phyloP scores from a whole-genome alignment of 2,888 invertebrate genomes.

The Hydriomena furcata region DNA sequence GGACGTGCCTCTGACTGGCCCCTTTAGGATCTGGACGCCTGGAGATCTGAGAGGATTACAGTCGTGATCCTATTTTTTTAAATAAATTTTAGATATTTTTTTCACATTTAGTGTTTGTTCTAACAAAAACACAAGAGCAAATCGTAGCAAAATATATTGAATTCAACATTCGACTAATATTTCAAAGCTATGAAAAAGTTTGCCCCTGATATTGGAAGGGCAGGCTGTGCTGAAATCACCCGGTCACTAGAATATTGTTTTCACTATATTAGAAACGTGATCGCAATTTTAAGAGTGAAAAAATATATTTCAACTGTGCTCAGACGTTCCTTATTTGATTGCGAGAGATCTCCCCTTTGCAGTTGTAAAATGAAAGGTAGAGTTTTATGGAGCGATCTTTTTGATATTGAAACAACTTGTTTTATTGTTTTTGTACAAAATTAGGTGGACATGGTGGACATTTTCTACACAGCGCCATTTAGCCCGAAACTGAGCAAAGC shows the following conservation, averaged over 20 bases:
- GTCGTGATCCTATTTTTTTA: no score
- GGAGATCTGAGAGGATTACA: no score
- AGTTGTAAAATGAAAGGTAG: constrained; percentile 58
- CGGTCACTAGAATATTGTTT: constrained; percentile 85
- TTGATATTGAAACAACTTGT: constrained; percentile 16
- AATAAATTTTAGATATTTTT: no score
- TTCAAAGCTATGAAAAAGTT: constrained; percentile 70
- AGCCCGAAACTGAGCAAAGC: no score
- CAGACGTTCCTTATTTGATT: constrained; percentile 78
- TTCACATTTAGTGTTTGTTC: no score
- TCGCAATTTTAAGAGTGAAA: constrained; percentile 83
- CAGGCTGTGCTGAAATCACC: constrained; percentile 80
- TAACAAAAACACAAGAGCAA: constrained; percentile 1
- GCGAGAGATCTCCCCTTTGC: constrained; percentile 70
- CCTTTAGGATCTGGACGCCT: no score
- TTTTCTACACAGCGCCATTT: no score
- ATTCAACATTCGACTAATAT: constrained; percentile 58
- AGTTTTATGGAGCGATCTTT: constrained; percentile 10
- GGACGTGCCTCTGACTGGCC: no score
- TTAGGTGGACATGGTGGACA: no score
- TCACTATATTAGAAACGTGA: constrained; percentile 85
- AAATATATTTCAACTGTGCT: constrained; percentile 76
- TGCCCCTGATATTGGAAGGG: constrained; percentile 73
- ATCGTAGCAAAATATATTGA: constrained; percentile 34
- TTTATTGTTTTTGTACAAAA: neutral